phyloP scores from a whole-genome alignment of 2,888 invertebrate species.

The Apamea anceps region DNA sequence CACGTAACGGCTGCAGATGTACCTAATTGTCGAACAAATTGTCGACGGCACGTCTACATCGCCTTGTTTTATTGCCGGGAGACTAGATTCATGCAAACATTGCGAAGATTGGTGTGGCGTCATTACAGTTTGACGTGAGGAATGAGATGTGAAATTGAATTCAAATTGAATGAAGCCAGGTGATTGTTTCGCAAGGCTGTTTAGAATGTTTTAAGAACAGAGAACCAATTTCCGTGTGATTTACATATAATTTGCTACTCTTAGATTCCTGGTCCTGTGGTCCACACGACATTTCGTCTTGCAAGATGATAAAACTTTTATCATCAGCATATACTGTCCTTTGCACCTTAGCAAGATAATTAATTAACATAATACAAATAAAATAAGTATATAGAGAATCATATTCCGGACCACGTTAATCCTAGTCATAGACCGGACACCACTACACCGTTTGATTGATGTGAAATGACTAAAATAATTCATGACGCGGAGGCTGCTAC shows the following conservation, averaged over 20 bases:
- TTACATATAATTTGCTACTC: constrained; percentile 1
- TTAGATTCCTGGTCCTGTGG: background rate
- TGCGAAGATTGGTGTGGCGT: constrained; percentile 42
- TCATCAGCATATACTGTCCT: background rate
- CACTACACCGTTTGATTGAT: constrained; percentile 27
- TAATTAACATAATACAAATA: background rate
- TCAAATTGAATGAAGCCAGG: constrained; percentile 40
- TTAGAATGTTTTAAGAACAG: constrained; percentile 1
- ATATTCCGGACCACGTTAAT: constrained; percentile 3
- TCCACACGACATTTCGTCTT: background rate
- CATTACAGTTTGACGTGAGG: constrained; percentile 43
- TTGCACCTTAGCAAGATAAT: background rate
- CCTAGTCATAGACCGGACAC: constrained; percentile 15
- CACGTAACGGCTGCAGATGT: constrained; percentile 57
- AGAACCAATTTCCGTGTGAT: constrained; percentile 12
- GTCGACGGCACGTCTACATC: constrained; percentile 34
- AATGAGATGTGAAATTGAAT: constrained; percentile 47
- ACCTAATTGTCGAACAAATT: constrained; percentile 59
- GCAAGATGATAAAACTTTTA: background rate
- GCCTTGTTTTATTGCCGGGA: constrained; percentile 38
- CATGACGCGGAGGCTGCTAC: constrained; percentile 16
- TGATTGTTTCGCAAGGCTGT: constrained; percentile 27
- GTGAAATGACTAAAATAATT: constrained; percentile 19
- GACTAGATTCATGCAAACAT: constrained; percentile 44
- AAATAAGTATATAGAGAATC: background rate